Evolutionary conservation across 2,888 invertebrate genomes (phyloP), one percentile per base, ranked within the genome.

Genomic region (Agrenia bidenticulata): DNA sequence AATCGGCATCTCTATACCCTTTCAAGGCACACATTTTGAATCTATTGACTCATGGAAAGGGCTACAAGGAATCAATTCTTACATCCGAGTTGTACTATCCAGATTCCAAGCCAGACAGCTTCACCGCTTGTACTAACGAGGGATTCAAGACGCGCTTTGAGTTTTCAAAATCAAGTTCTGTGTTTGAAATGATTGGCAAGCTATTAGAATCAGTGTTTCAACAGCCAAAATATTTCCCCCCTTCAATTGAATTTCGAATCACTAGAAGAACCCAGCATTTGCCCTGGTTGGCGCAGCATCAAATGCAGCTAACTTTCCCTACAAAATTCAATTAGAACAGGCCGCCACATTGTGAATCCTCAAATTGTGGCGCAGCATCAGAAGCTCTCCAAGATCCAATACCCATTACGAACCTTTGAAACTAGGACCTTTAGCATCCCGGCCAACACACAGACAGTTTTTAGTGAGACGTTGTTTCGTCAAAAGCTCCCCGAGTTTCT

Each of bases 401-500:
- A 57, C n/a, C 39, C 56, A 5, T 9, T 57, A 5, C 5, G 37
- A 39, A 27, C 27, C 2, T 57, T 57, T 37, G 56, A 57, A 17
- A 9, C n/a, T 4, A 4, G 41, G 2, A 39, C 41, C 2, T 41
- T 57, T 19, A 57, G 37, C 21, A 37, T 57, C 13, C 32, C 56
- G 2, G 5, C 9, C 4, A 37, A 21, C 19, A 17, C 17, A 19
- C 37, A 39, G 15, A 21, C 9, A 4, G 15, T 39, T 19, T n/a
- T 57, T 9, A 11, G 39, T 39, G 32, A 39, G 4, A 39, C 17
- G 2, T n/a, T 57, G 2, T 57, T 2, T 39, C 15, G 41, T 9
- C 19, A 17, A 2, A 37, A n/a, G 2, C 19, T 45, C 5, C 45
- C 45, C 4, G 19, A 45, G 5, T 45, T 9, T 19, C n/a, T 45